Base-by-base conservation (phyloP, 2,797 vertebrate species). In the Arnoldichthys spilopterus region DNA sequence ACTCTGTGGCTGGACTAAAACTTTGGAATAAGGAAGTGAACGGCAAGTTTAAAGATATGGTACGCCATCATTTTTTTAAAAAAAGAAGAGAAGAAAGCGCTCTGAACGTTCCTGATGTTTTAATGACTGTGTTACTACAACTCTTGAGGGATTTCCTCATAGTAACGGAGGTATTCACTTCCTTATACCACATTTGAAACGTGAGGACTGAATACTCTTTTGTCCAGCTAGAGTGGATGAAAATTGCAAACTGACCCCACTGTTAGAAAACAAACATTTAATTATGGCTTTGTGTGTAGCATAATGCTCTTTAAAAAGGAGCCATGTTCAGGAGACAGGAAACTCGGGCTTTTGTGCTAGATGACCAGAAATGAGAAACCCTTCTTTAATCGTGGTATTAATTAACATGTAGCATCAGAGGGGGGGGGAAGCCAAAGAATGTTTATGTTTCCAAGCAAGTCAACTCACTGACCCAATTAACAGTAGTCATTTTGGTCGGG, bases 361-460 rank as follows among this genome's bases (percentile, higher is more conserved):
- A 68, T 37, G 30, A 37, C 45, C 59, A 67, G 22, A 79, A 74
- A 67, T 32, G 37, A 66, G 40, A 59, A 66, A 8, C 51, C 53
- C n/a, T 59, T 73, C 26, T 34, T 32, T 28, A 78, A 43, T 45
- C 54, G 32, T 71, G 59, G 73, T 71, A 74, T 20, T 64, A 64
- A 77, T 59, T 73, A 71, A 30, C 4, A 12, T 9, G 70, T 51
- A 59, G 67, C 20, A 62, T 37, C 54, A 68, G 56, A 68, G 76
- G 61, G 30, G 34, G 56, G 18, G 58, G 47, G 61, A 47, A 47
- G 49, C 68, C 64, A 80, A 82, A 76, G 32, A 59, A 77, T 58
- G 51, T 26, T 53, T 67, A 72, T 24, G n/a, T 82, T 82, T 79
- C 67, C 82, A 85, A 85, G 77, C 82, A 85, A 83, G 82, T 56